Evolutionary conservation across 2,797 vertebrate species (phyloP).

Genomic region (Spondyliosoma cantharus): DNA sequence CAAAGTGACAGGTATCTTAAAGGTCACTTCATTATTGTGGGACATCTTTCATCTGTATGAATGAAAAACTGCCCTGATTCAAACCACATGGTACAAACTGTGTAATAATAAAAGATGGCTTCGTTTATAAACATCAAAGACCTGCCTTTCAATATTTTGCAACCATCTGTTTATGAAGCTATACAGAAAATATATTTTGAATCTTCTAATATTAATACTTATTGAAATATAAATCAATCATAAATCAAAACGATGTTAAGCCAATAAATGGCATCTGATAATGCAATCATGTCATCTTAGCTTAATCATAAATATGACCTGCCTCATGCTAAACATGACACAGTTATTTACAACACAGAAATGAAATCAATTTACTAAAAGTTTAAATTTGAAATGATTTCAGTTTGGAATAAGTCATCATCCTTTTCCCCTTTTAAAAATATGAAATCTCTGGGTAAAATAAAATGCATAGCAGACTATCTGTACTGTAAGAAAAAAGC

Average conservation of each 20-base stretch:
- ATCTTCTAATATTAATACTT: not conserved
- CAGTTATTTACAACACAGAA: not conserved
- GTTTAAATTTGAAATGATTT: not conserved
- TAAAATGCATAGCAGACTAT: not conserved
- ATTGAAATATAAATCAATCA: not conserved
- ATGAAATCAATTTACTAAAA: not conserved
- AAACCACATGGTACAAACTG: not conserved
- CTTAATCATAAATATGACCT: constrained; percentile 3
- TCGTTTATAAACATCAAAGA: not conserved
- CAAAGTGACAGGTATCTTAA: not conserved
- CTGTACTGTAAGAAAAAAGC: not conserved
- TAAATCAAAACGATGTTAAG: not conserved
- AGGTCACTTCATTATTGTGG: not conserved
- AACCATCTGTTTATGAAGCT: no score
- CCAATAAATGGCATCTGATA: not conserved
- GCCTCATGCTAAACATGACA: not conserved
- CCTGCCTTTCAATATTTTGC: not conserved
- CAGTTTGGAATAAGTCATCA: not conserved
- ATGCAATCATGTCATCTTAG: not conserved
- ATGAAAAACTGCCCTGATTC: not conserved
- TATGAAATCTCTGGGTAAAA: not conserved
- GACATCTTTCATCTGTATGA: not conserved
- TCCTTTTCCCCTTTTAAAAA: not conserved
- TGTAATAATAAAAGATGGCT: not conserved
- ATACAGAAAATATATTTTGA: not conserved